Base-by-base conservation (phyloP, 2,113 vertebrate genomes). In the Salvator merianae region DNA sequence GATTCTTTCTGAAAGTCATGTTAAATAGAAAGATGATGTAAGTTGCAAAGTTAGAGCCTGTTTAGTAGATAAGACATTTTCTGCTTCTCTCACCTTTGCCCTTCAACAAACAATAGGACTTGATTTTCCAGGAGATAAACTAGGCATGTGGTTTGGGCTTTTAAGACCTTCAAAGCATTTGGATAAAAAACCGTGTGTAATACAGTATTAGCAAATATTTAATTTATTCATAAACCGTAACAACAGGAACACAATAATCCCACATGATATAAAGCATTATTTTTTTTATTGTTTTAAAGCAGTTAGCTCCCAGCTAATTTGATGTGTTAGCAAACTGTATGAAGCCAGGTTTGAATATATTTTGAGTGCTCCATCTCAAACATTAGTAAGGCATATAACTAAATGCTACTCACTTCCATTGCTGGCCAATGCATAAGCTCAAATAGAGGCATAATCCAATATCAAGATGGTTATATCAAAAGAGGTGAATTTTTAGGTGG, bases 1-100 rank as follows among this genome's bases (percentile, higher is more conserved):
- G 92, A 90, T 93, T 96, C 94, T 91, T 93, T 96, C 94, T 91
- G 90, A 94, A 93, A 93, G 88, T 94, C 91, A 94, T 93, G 89
- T 93, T 91, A 90, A 79, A 95, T 95, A 84, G 89, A 92, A 89
- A 92, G 88, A 75, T 75, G 47, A 83, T 88, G 82, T 47, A 26
- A 82, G 81, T 84, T 91, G 91, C 88, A 88, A 95, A 95, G 82
- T 87, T 93, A 93, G 88, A 86, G 90, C 84, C 43, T 92, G 90
- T 88, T 76, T 91, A 91, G 87, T 89, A 84, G 85, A 84, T 91
- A 87, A 86, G 89, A 43, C 16, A 16, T 2, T 10, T 66, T 43
- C 59, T 24, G 2, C 13, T 18, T n/a, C 9, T 13, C 28, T 47
- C 26, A 50, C 10, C 26, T 86, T 84, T 91, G 82, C 90, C 90